phyloP scores from a whole-genome alignment of 1,140 invertebrate species.

The Scylla paramamosain region DNA sequence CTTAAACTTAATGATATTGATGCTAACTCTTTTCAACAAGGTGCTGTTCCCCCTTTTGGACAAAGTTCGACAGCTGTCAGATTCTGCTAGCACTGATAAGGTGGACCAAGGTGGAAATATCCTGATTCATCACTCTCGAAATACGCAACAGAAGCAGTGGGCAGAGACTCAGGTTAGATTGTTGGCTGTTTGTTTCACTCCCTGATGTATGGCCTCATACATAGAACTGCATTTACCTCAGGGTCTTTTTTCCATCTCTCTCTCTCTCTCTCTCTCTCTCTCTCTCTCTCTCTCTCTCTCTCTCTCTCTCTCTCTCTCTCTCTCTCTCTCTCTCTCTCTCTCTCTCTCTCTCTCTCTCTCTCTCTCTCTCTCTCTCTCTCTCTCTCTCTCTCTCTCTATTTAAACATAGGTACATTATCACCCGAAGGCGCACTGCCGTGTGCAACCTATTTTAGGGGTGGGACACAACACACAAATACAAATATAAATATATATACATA shows the following conservation, averaged over 20 bases:
- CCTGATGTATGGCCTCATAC: not conserved
- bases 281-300: not conserved
- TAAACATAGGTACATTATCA: too few species aligned
- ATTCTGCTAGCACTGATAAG: slow-evolving; percentile 94
- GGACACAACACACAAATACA: too few species aligned
- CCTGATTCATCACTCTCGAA: slow-evolving; percentile 98
- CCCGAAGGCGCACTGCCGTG: too few species aligned
- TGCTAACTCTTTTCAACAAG: slow-evolving; percentile 79
- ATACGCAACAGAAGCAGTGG: slow-evolving; percentile 99
- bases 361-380: too few species aligned
- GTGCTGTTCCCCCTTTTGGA: slow-evolving; percentile 98
- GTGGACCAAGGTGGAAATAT: slow-evolving; percentile 96
- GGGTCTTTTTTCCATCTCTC: not conserved
- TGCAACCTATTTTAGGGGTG: too few species aligned
- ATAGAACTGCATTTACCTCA: not conserved
- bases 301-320: too few species aligned
- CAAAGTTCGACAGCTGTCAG: slow-evolving; percentile 93
- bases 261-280: not conserved
- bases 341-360: too few species aligned
- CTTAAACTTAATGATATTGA: not conserved
- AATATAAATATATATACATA: too few species aligned
- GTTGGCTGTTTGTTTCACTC: not conserved
- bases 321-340: too few species aligned
- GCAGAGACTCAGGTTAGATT: slow-evolving; percentile 95
- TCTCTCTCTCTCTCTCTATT: too few species aligned